Evolutionary conservation across 2,888 invertebrate species (phyloP).

Genomic region (Anagyrus pseudococci): DNA sequence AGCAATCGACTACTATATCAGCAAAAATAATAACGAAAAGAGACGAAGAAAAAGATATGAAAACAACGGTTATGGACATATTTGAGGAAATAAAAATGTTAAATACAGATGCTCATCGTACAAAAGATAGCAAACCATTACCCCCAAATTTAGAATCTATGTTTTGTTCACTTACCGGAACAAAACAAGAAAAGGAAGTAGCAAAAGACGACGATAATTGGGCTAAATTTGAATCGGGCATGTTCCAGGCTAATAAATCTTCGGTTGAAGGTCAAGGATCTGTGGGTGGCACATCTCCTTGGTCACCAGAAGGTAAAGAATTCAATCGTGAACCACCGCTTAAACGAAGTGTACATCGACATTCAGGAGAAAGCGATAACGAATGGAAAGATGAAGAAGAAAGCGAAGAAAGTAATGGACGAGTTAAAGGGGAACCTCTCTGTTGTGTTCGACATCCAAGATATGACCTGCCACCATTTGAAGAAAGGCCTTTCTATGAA

Average conservation of each 20-base stretch:
- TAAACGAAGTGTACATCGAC: conserved; percentile 50
- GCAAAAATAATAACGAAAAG: conserved; percentile 44
- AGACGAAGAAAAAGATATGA: conserved; percentile 47
- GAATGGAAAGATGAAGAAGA: conserved; percentile 63
- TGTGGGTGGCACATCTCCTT: conserved; percentile 69
- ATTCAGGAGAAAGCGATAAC: conserved; percentile 61
- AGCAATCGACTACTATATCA: conserved; percentile 37
- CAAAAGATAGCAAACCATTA: conserved; percentile 33
- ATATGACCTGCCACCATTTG: conserved; percentile 47
- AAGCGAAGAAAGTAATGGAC: conserved; percentile 57
- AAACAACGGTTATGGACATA: conserved; percentile 52
- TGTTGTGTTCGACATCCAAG: conserved; percentile 55
- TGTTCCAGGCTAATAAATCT: conserved; percentile 54
- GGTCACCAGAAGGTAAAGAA: conserved; percentile 80
- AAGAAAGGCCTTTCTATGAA: conserved; percentile 51
- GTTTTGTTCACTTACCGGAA: conserved; percentile 52
- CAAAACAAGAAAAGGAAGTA: conserved; percentile 44
- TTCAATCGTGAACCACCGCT: conserved; percentile 58
- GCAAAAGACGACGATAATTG: conserved; percentile 55
- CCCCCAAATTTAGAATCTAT: conserved; percentile 54
- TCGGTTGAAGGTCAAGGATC: conserved; percentile 51
- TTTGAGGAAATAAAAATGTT: conserved; percentile 59
- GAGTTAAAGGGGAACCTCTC: conserved; percentile 57
- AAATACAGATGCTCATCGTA: conserved; percentile 46
- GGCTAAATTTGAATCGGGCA: conserved; percentile 59